Percentiles rank a stretch among this genome's conserved stretches.
phyloP scores from a whole-genome alignment of 2,113 vertebrate species.

The Erpornis zantholeuca region DNA sequence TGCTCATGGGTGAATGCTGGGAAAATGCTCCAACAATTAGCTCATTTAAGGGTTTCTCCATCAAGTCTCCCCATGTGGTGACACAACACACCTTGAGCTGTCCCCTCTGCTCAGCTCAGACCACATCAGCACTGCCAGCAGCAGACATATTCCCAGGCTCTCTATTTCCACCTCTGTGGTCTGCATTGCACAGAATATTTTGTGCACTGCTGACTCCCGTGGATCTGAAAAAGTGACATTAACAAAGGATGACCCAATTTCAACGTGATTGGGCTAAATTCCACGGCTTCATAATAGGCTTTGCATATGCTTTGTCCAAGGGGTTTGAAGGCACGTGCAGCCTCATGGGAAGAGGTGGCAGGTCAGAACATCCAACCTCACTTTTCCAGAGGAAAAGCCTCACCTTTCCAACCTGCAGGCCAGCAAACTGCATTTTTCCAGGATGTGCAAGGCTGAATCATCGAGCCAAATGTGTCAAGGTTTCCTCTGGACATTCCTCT shows the following conservation, averaged over 20 bases:
- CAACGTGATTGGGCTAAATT: neutral
- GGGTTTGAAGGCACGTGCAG: neutral
- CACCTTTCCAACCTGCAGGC: neutral
- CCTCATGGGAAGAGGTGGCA: neutral
- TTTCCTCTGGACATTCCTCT: neutral
- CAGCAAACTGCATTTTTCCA: neutral
- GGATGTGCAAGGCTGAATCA: neutral
- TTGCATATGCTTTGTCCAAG: slow-evolving; percentile 5
- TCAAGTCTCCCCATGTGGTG: neutral
- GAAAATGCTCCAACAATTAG: neutral
- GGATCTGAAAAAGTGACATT: neutral
- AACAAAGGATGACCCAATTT: slow-evolving; percentile 57
- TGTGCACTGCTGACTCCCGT: neutral
- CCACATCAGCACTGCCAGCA: neutral
- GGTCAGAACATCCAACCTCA: neutral
- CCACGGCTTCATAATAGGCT: neutral
- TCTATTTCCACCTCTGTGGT: neutral
- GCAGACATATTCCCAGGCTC: neutral
- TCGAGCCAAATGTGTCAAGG: neutral
- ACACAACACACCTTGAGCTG: neutral
- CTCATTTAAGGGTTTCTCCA: neutral
- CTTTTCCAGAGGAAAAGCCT: neutral
- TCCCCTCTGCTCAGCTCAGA: neutral
- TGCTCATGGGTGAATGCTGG: neutral
- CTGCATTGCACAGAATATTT: neutral